Base-by-base conservation (phyloP, 2,113 vertebrate genomes). In the Muscicapa adusta region DNA sequence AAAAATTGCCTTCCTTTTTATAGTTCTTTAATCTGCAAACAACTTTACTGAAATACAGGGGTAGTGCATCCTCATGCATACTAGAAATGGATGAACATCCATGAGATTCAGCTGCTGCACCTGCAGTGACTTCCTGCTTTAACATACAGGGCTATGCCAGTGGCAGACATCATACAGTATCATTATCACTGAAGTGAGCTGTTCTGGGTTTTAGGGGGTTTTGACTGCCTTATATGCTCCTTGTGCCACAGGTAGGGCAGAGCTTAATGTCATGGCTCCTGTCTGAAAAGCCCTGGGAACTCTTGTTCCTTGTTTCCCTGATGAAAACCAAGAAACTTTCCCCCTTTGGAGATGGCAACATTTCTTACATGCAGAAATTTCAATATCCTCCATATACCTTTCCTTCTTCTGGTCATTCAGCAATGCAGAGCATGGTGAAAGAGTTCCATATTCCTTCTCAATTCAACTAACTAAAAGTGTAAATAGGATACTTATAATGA, bases 191-290 rank as follows among this genome's bases (percentile, higher is more conserved):
- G n/a, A 43, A 14, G n/a, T 2, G 2, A 58, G 51, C 8, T 87
- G 3, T 66, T 65, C 45, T 51, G 14, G 18, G 12, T 10, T 70
- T 76, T 1, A 18, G 15, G 4, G 6, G 0, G 0, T 4, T 78
- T 65, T 60, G 5, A 25, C 36, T 70, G 31, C 20, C 54, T 40
- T 67, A 16, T 40, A 18, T 9, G 22, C 7, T 74, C 16, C 31
- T 34, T 67, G 28, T 31, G 24, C 19, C 56, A 40, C 1, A 5
- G 45, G 28, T 6, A 79, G 14, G 61, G 31, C 42, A 79, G 45
- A 90, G 19, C 17, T 47, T 58, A 62, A 20, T 0, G 0, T 18
- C 36, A 23, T 7, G 23, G n/a, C 25, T 91, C 9, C 31, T 58
- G 19, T 14, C 62, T 76, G 63, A 80, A 57, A 82, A 72, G 15